Conservation (phyloP, 2,888 invertebrate genomes). For the Drosophila siamana region DNA sequence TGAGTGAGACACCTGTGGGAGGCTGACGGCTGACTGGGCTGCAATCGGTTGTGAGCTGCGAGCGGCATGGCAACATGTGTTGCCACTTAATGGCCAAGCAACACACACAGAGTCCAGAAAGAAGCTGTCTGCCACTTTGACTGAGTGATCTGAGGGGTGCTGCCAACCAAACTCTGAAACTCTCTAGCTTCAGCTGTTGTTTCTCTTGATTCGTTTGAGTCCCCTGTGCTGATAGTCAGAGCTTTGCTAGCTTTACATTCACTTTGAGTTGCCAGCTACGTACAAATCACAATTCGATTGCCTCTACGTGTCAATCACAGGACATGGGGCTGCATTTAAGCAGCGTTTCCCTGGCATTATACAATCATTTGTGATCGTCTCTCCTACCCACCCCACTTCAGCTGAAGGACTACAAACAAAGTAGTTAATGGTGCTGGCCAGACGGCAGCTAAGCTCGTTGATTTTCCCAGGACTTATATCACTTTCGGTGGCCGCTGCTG, state of each 20-base stretch:
- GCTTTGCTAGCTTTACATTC: slow-evolving; percentile 19
- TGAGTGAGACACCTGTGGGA: slow-evolving; percentile 1
- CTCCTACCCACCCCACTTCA: not conserved
- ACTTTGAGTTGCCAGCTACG: slow-evolving; percentile 27
- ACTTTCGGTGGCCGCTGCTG: slow-evolving; percentile 37
- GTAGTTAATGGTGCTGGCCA: slow-evolving; percentile 60
- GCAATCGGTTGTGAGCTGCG: not conserved
- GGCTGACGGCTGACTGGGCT: too few relatives aligned
- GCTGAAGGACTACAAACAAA: slow-evolving; percentile 40
- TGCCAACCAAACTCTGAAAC: slow-evolving; percentile 10
- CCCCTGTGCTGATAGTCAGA: slow-evolving; percentile 1
- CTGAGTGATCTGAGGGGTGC: too few relatives aligned
- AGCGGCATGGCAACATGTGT: slow-evolving; percentile 49
- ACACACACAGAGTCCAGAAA: slow-evolving; percentile 37
- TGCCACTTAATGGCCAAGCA: slow-evolving; percentile 68
- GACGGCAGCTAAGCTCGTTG: slow-evolving; percentile 40
- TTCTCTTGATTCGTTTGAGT: not conserved
- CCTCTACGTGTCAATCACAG: slow-evolving; percentile 79
- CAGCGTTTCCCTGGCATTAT: slow-evolving; percentile 62
- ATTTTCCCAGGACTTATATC: slow-evolving; percentile 69
- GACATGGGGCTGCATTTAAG: slow-evolving; percentile 63
- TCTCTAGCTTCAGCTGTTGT: not conserved
- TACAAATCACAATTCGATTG: slow-evolving; percentile 81
- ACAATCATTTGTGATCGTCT: slow-evolving; percentile 67
- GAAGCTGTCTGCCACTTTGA: slow-evolving; percentile 47